These are phyloP conservation scores for Orius insidiosus DNA, from an alignment of 1,140 invertebrate species.

Conservation along the genomic window DNA sequence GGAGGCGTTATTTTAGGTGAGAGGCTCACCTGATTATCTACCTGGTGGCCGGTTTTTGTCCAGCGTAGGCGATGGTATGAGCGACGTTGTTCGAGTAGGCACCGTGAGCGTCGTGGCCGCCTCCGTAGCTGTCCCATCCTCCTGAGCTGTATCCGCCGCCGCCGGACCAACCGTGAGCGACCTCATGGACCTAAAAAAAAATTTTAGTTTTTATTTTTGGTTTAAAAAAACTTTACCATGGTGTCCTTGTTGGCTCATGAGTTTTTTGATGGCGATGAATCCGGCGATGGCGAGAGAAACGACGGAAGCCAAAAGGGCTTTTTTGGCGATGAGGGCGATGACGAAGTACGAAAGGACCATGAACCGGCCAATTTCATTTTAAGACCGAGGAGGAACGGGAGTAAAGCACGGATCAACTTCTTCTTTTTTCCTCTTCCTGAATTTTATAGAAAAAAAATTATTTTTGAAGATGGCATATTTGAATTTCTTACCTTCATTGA, in stretches of 20 bases:
- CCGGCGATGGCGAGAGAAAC: slow-evolving; percentile 43
- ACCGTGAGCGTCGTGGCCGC: slow-evolving; percentile 21
- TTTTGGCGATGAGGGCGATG: slow-evolving; percentile 43
- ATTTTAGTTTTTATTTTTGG: too few relatives aligned
- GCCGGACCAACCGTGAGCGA: slow-evolving; percentile 20
- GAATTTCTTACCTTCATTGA: slow-evolving; percentile 39
- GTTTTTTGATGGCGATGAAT: slow-evolving; percentile 35
- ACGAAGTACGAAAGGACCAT: slow-evolving; percentile 37
- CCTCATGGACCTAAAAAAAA: slow-evolving; percentile 16
- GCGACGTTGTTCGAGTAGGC: slow-evolving; percentile 23
- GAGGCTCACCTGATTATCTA: not conserved
- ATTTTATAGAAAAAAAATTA: slow-evolving; percentile 15
- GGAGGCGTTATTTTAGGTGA: too few relatives aligned
- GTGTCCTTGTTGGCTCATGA: slow-evolving; percentile 23
- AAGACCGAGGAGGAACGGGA: slow-evolving; percentile 37
- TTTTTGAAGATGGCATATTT: too few relatives aligned
- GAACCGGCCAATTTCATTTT: slow-evolving; percentile 40
- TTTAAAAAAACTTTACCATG: slow-evolving; percentile 10
- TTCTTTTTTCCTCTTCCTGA: slow-evolving; percentile 39
- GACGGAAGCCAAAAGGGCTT: slow-evolving; percentile 40
- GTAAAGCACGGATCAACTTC: slow-evolving; percentile 35
- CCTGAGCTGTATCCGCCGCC: slow-evolving; percentile 16
- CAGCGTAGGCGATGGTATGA: slow-evolving; percentile 23
- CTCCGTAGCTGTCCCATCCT: slow-evolving; percentile 21
- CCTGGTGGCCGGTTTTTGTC: slow-evolving; percentile 21